Evolutionary conservation across 2,888 invertebrate genomes (phyloP).

Genomic region (Cantharis lateralis): DNA sequence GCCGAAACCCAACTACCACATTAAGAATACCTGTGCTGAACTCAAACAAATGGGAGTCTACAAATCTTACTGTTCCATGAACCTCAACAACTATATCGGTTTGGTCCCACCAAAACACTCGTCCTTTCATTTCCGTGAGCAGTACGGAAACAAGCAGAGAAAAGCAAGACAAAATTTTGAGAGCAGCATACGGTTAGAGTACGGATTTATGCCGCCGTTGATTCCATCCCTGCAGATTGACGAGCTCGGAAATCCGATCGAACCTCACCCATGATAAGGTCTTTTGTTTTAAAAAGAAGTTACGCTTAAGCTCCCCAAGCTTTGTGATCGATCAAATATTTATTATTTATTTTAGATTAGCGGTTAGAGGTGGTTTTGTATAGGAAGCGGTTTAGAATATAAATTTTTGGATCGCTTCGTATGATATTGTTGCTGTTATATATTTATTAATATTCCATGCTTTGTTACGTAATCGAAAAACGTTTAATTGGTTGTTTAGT

Average conservation of each 20-base stretch:
- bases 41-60: conserved; percentile 1
- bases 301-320: background rate
- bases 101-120: conserved; percentile 21
- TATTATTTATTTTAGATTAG: background rate
- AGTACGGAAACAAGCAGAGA: conserved; percentile 24
- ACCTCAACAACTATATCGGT: conserved; percentile 30
- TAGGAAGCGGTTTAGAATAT: background rate
- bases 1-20: conserved; percentile 28
- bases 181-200: conserved; percentile 74
- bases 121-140: conserved; percentile 19
- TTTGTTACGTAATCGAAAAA: background rate
- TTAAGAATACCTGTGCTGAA: conserved; percentile 6
- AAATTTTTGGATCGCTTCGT: background rate
- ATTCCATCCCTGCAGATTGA: conserved; percentile 81
- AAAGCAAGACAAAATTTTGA: conserved; percentile 58
- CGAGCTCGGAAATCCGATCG: conserved; percentile 69
- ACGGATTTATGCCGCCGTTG: conserved; percentile 81
- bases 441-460: background rate
- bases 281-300: background rate
- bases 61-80: conserved; percentile 14
- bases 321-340: background rate
- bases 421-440: background rate
- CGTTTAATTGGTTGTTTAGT: background rate
- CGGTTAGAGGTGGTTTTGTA: background rate
- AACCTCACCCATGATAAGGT: conserved; percentile 41